Evolutionary conservation across 1,140 invertebrate species (phyloP).

Genomic region (Bombus terrestris): DNA sequence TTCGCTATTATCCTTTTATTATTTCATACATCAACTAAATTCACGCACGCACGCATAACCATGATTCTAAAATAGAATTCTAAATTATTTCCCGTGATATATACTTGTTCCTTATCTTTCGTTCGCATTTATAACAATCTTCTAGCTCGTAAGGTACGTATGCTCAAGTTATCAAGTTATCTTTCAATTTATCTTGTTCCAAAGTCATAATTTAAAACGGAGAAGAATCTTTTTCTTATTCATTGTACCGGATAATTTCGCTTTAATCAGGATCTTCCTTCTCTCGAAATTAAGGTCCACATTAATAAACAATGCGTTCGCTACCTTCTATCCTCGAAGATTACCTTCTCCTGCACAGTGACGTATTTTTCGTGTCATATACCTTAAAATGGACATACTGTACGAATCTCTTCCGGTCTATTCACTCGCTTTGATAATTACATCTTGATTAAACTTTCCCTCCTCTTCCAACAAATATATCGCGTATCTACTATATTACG

Average conservation of each 20-base stretch:
- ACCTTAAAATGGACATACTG: too few relatives aligned
- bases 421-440: neutral
- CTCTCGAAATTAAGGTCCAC: neutral
- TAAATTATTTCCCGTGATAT: neutral
- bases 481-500: too few relatives aligned
- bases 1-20: constrained; percentile 1
- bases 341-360: neutral
- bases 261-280: neutral
- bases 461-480: too few relatives aligned
- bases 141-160: neutral
- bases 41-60: neutral
- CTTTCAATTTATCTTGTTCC: neutral
- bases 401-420: neutral
- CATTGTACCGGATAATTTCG: neutral
- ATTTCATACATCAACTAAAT: neutral
- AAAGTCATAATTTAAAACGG: neutral
- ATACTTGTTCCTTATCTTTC: neutral
- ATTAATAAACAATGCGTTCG: neutral
- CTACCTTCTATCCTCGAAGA: neutral
- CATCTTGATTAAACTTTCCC: neutral
- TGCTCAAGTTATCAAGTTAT: too few relatives aligned
- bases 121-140: neutral
- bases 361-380: too few relatives aligned
- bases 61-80: neutral
- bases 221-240: neutral